Evolutionary conservation across 2,888 invertebrate species (phyloP).

Genomic region (Machimus atricapillus): DNA sequence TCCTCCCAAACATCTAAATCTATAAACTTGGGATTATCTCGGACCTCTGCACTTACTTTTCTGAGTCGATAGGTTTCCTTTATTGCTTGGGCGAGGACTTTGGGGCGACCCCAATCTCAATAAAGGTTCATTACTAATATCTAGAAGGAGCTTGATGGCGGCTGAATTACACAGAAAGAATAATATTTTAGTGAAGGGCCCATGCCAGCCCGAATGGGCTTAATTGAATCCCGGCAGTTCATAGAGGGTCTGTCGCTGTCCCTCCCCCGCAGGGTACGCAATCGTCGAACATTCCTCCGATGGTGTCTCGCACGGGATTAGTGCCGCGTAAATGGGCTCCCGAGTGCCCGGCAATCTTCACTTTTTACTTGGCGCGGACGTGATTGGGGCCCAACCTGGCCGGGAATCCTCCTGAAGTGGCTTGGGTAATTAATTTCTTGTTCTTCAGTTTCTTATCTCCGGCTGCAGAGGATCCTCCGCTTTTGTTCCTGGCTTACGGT

Average conservation of each 20-base stretch:
- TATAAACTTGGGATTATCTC: conserved; percentile 45
- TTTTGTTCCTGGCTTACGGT: background rate
- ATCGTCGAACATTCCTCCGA: background rate
- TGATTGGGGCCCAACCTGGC: background rate
- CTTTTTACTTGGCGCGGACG: background rate
- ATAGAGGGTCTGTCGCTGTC: background rate
- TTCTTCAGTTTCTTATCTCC: background rate
- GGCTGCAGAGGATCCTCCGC: background rate
- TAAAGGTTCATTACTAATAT: conserved; percentile 46
- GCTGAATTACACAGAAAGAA: conserved; percentile 7
- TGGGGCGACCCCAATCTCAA: conserved; percentile 44
- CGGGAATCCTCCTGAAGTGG: background rate
- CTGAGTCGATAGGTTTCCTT: conserved; percentile 41
- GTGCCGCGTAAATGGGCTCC: background rate
- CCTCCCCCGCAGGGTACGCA: background rate
- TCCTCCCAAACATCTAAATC: conserved; percentile 42
- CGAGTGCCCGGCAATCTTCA: background rate
- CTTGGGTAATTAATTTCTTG: background rate
- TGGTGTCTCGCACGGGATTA: background rate
- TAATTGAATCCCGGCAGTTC: conserved; percentile 20
- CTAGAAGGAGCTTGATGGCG: conserved; percentile 34
- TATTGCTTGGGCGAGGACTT: conserved; percentile 35
- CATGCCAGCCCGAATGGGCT: background rate
- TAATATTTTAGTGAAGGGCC: conserved; percentile 21
- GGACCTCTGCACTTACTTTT: conserved; percentile 37